Evolutionary conservation across 2,113 vertebrate species (phyloP).

Genomic region (Acrocephalus arundinaceus): DNA sequence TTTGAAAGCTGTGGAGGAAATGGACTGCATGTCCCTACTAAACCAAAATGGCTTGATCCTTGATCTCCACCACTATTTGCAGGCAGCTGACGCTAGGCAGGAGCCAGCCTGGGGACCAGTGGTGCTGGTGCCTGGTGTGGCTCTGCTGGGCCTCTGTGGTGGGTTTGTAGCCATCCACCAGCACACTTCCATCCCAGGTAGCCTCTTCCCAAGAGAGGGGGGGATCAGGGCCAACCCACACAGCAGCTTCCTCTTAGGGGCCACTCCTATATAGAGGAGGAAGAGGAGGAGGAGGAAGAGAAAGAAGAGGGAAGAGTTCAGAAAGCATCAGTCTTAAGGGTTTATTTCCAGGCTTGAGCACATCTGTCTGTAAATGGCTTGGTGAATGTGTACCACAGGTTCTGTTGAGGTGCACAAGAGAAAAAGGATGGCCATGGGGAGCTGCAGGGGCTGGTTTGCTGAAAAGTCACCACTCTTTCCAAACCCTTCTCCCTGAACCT

Average conservation of each 20-base stretch:
- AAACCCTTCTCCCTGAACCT: background rate
- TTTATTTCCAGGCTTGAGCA: background rate
- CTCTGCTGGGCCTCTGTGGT: background rate
- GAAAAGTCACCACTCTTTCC: background rate
- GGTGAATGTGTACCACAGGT: background rate
- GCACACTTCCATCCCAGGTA: background rate
- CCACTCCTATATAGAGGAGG: background rate
- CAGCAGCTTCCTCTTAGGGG: background rate
- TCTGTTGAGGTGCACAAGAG: background rate
- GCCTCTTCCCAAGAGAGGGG: background rate
- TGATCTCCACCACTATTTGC: background rate
- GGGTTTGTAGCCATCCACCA: background rate
- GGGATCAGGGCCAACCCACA: background rate
- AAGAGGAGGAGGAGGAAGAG: background rate
- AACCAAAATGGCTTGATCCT: background rate
- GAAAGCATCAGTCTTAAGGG: background rate
- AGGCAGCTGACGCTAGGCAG: background rate
- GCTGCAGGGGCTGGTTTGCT: background rate
- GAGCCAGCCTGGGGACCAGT: accelerated
- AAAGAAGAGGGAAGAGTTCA: background rate
- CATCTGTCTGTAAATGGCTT: background rate
- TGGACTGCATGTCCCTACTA: background rate
- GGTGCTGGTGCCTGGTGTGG: background rate
- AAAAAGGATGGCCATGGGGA: background rate
- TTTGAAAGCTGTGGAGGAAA: background rate